Percentiles rank a stretch among this genome's conserved stretches.
Conservation (phyloP, 2,797 vertebrate genomes). For the Scleropages formosus region DNA sequence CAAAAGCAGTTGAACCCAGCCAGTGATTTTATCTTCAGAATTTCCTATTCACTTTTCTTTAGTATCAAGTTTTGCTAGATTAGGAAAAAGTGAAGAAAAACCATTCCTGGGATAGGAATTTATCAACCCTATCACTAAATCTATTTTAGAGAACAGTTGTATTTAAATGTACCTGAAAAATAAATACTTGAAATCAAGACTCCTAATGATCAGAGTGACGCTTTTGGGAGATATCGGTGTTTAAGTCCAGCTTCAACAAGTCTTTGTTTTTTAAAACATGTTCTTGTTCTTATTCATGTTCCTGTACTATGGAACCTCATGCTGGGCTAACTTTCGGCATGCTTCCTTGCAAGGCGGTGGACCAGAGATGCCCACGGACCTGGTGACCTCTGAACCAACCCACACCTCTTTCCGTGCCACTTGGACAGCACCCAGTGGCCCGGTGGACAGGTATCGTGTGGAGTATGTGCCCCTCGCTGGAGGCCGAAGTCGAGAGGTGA, state of each 20-base stretch:
- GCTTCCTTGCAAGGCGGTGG: slow-evolving; percentile 56
- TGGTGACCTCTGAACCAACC: slow-evolving; percentile 89
- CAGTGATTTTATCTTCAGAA: too few relatives aligned
- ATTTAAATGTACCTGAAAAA: too few relatives aligned
- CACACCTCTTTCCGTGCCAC: slow-evolving; percentile 85
- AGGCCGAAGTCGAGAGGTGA: slow-evolving; percentile 77
- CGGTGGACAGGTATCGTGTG: slow-evolving; percentile 86
- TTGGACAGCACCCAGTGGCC: slow-evolving; percentile 82
- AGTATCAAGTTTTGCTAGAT: too few relatives aligned
- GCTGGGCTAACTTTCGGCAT: not conserved
- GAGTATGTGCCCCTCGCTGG: slow-evolving; percentile 84
- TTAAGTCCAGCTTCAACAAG: not conserved
- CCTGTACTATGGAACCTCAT: not conserved
- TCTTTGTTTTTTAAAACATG: too few relatives aligned
- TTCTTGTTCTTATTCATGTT: too few relatives aligned
- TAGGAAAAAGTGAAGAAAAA: too few relatives aligned
- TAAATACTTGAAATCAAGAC: too few relatives aligned
- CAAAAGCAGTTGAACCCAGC: too few relatives aligned
- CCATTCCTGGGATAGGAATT: too few relatives aligned
- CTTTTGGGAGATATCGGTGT: too few relatives aligned
- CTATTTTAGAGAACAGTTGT: not conserved
- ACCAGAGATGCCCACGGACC: slow-evolving; percentile 79
- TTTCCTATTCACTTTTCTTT: too few relatives aligned
- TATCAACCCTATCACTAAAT: not conserved
- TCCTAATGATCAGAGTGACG: too few relatives aligned